Percentiles rank a stretch among this genome's conserved stretches.
Evolutionary conservation across 2,888 invertebrate species (phyloP).

Genomic region (Ophioninae sp.): DNA sequence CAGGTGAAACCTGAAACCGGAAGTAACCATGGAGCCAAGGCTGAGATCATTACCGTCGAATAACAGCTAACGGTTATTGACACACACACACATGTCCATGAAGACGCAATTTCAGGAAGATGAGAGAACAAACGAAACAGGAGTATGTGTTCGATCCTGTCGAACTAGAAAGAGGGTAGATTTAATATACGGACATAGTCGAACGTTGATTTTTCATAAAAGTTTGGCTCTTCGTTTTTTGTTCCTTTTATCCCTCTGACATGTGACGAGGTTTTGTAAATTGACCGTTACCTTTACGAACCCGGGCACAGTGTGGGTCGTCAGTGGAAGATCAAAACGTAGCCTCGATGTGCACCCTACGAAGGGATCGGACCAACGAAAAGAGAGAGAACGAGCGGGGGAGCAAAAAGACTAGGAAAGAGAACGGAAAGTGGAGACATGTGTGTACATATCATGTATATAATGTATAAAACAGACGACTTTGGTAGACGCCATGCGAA

Average conservation of each 20-base stretch:
- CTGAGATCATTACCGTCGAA: slow-evolving; percentile 52
- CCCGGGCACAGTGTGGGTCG: slow-evolving; percentile 8
- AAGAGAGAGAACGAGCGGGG: slow-evolving; percentile 26
- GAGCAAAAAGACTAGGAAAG: slow-evolving; percentile 27
- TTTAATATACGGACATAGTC: slow-evolving; percentile 17
- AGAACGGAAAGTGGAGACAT: slow-evolving; percentile 34
- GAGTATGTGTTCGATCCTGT: slow-evolving; percentile 11
- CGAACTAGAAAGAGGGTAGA: slow-evolving; percentile 16
- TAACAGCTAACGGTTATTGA: slow-evolving; percentile 45
- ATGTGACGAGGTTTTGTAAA: slow-evolving; percentile 68
- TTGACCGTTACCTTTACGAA: slow-evolving; percentile 67
- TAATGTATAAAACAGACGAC: slow-evolving; percentile 35
- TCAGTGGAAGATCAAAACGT: slow-evolving; percentile 40
- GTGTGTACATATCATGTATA: slow-evolving; percentile 41
- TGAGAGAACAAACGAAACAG: slow-evolving; percentile 36
- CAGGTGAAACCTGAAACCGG: slow-evolving; percentile 70
- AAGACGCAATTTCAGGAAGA: slow-evolving; percentile 12
- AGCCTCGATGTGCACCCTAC: slow-evolving; percentile 33
- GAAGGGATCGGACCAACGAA: slow-evolving; percentile 17
- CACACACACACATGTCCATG: neutral
- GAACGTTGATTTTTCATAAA: slow-evolving; percentile 43
- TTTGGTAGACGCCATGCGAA: slow-evolving; percentile 59
- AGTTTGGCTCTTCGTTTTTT: slow-evolving; percentile 32
- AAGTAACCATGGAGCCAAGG: slow-evolving; percentile 54
- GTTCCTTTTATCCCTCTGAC: slow-evolving; percentile 55